Base-by-base conservation (phyloP, 92 coral and sea anemone genomes). In the Micromussa lordhowensis region DNA sequence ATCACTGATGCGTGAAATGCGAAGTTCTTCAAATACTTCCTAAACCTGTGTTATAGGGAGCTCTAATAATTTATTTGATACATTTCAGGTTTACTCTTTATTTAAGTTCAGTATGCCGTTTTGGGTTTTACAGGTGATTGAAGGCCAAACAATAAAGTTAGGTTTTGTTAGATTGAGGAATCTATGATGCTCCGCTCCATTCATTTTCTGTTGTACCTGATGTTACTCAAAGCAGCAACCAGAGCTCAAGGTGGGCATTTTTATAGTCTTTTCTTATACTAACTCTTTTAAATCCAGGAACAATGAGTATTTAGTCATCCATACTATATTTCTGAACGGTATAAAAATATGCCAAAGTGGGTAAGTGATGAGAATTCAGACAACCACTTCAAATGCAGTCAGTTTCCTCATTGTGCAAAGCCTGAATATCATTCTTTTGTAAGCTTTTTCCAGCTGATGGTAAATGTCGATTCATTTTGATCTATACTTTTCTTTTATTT, bases 231-330 rank as follows among this genome's bases (percentile, higher is more conserved):
- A 35, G 78, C 82, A 19, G 5, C 32, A 4, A n/a, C 35, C 30
- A 86, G 83, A 86, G 89, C 76, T 38, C 89, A 86, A 78, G 77
- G 89, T 86, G 24, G 26, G 86, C 34, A 16, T 18, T 3, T 44
- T 22, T 51, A 19, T 28, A 77, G 7, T 22, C 30, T 77, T 14
- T 21, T 14, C 55, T 40, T 6, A 0, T 22, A 44, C 51, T 6
- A 63, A 63, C 14, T 8, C 13, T 63, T 6, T 63, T 1, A 17
- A 63, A 63, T 63, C 3, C 69, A 21, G 12, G 29, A 63, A 13
- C n/a, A 2, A 58, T 58, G 1, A 58, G 24, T 18, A 11, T 54
- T 19, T 54, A 54, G 14, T 53, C 1, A 53, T 53, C 57, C 38
- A 36, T 36, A 36, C 38, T 36, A 19, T 58, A 18, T 18, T 24